phyloP scores from a whole-genome alignment of 2,888 invertebrate genomes.

The Poecilus cupreus region DNA sequence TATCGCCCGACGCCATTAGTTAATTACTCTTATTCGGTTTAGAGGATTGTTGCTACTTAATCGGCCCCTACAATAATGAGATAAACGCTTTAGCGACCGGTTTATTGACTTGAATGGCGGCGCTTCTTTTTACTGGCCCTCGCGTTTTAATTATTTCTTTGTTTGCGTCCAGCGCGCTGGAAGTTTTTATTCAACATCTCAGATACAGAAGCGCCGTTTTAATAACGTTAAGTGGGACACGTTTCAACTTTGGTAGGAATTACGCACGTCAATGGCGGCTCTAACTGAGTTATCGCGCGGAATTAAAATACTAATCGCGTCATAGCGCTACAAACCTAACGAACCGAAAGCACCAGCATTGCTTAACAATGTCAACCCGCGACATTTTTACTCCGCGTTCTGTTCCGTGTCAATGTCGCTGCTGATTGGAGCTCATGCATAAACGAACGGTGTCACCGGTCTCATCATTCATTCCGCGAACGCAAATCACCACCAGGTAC shows the following conservation, averaged over 20 bases:
- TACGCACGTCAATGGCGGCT: background rate
- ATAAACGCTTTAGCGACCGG: slow-evolving; percentile 48
- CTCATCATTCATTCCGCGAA: slow-evolving; percentile 29
- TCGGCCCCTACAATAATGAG: slow-evolving; percentile 52
- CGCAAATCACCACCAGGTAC: slow-evolving; percentile 51
- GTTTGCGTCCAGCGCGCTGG: slow-evolving; percentile 45
- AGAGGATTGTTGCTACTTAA: slow-evolving; percentile 52
- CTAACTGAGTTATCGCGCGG: slow-evolving; percentile 18
- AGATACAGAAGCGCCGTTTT: slow-evolving; percentile 39
- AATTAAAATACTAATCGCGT: slow-evolving; percentile 45
- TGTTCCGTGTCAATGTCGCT: background rate
- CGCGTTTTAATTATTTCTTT: slow-evolving; percentile 53
- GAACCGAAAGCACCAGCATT: background rate
- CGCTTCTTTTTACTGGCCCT: slow-evolving; percentile 3
- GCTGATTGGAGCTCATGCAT: background rate
- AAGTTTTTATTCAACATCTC: slow-evolving; percentile 33
- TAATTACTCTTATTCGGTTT: slow-evolving; percentile 57
- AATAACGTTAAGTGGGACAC: slow-evolving; percentile 46
- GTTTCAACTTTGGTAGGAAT: slow-evolving; percentile 51
- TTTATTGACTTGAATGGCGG: background rate
- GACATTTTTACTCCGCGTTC: background rate
- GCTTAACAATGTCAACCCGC: background rate
- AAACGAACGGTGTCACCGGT: slow-evolving; percentile 9
- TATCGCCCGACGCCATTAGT: slow-evolving; percentile 45
- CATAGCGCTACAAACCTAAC: slow-evolving; percentile 14